A percentile compares a stretch with the other conserved stretches of the same genome.
Evolutionary conservation across 2,113 vertebrate species (phyloP).

Genomic region (Drymodes brunneopygia): DNA sequence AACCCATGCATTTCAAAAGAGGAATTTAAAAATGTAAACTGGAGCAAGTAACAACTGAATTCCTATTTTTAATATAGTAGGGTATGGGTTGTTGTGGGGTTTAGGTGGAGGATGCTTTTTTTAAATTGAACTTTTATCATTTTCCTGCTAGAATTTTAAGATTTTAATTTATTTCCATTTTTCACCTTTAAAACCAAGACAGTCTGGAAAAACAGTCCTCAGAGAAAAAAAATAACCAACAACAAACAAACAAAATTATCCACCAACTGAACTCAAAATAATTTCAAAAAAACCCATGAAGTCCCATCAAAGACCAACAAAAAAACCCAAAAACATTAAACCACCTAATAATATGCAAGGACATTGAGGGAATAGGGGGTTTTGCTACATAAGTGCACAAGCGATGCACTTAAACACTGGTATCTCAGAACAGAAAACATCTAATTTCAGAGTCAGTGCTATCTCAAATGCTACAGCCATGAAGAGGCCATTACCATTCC

Average conservation of each 20-base stretch:
- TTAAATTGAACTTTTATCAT: neutral
- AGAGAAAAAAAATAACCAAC: neutral
- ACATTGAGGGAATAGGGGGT: neutral
- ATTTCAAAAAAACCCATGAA: neutral
- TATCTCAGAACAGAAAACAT: neutral
- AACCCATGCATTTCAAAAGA: neutral
- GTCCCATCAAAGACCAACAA: neutral
- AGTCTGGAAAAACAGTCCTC: neutral
- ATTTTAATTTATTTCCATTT: neutral
- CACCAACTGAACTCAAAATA: neutral
- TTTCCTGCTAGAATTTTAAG: neutral
- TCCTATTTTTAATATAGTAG: neutral
- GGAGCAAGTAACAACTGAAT: neutral
- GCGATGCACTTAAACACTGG: neutral
- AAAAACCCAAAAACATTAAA: neutral
- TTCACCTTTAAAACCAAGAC: neutral
- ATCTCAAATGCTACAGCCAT: accelerated
- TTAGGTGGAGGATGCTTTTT: neutral
- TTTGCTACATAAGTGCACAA: neutral
- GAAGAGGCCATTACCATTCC: neutral
- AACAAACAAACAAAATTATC: neutral
- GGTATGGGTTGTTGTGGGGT: neutral
- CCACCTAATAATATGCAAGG: neutral
- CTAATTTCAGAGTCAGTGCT: neutral
- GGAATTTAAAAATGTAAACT: neutral